These are phyloP conservation scores for Puffinus mauretanicus DNA, from an alignment of 2,113 vertebrate species.

Conservation along the genomic window DNA sequence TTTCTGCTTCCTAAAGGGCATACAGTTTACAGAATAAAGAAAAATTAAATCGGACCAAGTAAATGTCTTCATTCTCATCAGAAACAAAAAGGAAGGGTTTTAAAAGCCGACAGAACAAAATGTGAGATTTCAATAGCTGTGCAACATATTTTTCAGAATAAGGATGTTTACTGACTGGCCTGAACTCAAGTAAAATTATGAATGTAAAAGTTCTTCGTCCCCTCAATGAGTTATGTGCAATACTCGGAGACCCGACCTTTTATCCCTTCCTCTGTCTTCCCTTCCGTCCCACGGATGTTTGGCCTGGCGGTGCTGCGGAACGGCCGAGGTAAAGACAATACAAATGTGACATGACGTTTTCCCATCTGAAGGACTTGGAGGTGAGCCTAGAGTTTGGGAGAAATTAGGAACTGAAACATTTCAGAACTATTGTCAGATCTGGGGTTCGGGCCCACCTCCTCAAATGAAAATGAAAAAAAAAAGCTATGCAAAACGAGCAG, in stretches of 20 bases:
- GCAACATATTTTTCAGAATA: conserved; percentile 38
- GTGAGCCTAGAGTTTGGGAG: not conserved
- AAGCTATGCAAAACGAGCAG: not conserved
- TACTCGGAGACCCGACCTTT: not conserved
- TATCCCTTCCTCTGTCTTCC: not conserved
- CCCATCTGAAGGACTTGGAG: not conserved
- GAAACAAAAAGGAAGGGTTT: not conserved
- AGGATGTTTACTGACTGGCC: conserved; percentile 28
- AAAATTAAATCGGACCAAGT: not conserved
- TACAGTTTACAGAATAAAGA: not conserved
- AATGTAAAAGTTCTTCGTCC: conserved; percentile 4
- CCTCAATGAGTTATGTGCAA: conserved; percentile 27
- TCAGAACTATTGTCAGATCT: not conserved
- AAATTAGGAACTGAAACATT: not conserved
- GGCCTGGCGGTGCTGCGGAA: not conserved
- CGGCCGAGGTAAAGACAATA: not conserved
- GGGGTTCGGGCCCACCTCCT: not conserved
- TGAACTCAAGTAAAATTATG: conserved; percentile 48
- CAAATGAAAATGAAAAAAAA: not conserved
- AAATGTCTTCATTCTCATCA: not conserved
- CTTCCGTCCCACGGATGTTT: not conserved
- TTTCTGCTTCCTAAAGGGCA: conserved; percentile 42
- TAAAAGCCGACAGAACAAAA: not conserved
- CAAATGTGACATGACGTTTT: not conserved
- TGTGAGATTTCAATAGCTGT: not conserved